A percentile compares a stretch with the other conserved stretches of the same genome.
Evolutionary conservation across 2,113 vertebrate species (phyloP).

Genomic region (Daubentonia madagascariensis): DNA sequence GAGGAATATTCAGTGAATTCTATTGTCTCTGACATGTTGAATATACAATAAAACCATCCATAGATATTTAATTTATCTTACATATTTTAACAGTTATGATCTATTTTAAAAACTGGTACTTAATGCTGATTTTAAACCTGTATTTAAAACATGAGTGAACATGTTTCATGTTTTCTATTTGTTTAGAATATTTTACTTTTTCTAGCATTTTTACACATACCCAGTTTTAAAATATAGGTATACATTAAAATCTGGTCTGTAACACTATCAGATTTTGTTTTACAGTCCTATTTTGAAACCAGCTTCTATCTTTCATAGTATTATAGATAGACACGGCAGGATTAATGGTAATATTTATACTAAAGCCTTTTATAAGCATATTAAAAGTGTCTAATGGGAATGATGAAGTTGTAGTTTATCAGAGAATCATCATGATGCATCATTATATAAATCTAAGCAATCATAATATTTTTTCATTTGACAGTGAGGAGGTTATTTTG

Average conservation of each 20-base stretch:
- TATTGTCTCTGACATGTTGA: neutral
- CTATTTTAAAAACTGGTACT: neutral
- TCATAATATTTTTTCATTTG: neutral
- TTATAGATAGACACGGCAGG: neutral
- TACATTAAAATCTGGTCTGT: neutral
- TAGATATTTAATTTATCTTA: neutral
- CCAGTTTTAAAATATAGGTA: neutral
- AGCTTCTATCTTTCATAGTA: neutral
- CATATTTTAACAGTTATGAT: neutral
- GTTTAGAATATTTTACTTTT: neutral
- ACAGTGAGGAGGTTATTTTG: neutral
- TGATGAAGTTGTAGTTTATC: neutral
- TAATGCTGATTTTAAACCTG: neutral
- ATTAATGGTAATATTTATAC: neutral
- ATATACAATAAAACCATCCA: neutral
- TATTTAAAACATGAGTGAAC: neutral
- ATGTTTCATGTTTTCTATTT: neutral
- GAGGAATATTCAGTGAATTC: neutral
- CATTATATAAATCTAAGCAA: constrained; percentile 39
- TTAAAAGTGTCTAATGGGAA: neutral
- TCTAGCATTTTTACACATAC: neutral
- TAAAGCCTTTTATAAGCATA: neutral
- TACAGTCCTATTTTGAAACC: neutral
- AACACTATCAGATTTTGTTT: neutral
- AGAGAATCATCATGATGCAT: neutral